Base-by-base conservation (phyloP, 2,797 vertebrate species). In the Aldrovandia affinis region DNA sequence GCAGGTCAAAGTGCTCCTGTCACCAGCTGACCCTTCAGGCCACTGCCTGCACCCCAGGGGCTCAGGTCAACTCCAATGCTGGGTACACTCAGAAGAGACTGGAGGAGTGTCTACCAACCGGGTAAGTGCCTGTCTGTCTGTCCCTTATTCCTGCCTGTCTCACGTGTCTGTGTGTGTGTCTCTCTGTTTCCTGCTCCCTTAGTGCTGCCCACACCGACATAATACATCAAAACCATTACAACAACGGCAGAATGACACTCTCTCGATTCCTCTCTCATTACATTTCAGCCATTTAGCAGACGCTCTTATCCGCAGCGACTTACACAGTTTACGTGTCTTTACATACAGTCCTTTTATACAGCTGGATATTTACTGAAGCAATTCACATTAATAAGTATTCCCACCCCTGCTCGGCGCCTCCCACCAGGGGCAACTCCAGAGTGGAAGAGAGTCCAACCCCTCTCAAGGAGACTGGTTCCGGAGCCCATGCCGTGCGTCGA, bases 11-110 rank as follows among this genome's bases (percentile, higher is more conserved):
- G 87, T 99, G 98, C 85, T 97, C 97, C 3, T 99, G 98, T 90
- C 98, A 99, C 88, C 98, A 99, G 93, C 92, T 99, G 88, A 98
- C 98, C 0, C 94, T 97, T 63, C 98, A 99, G 86, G 98, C 98
- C 0, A 99, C 97, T 0, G 97, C 91, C 77, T 99, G 98, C 79
- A 98, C 97, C 10, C 98, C 97, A 0, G 98, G 98, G 0, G 98
- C 87, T 0, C 98, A 98, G 88, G 91, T 97, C 87, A 99, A 99
- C 94, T 81, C 91, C 44, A 95, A 95, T 0, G 96, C 98, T 0
- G 98, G 98, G 22, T 99, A 95, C 93, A 93, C 95, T 70, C 90
- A 97, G 93, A 99, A 99, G 87, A 92, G 98, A 82, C 93, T 99
- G 83, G 98, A 99, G 30, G 98, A 99, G 81, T 99, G 98, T 86